These are phyloP conservation scores for Aromia moschata DNA, from an alignment of 2,888 invertebrate species.

Conservation along the genomic window DNA sequence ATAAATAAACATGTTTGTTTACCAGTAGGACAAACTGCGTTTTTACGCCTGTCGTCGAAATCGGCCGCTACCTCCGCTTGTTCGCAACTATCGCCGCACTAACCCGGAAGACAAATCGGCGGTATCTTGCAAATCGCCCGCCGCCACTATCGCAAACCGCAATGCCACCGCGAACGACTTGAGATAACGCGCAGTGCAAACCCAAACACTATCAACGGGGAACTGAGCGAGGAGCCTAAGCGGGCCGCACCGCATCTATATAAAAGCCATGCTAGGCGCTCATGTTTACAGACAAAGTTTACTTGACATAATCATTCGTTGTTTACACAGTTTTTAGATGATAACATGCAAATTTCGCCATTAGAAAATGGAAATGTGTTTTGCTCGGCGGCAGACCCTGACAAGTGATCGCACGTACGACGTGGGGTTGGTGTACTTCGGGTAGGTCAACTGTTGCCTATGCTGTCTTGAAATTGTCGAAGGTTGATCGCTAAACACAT, in stretches of 20 bases:
- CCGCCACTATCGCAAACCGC: conserved; percentile 12
- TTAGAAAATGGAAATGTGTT: background rate
- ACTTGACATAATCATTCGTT: conserved; percentile 22
- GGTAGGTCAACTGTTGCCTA: too few species aligned
- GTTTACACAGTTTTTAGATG: conserved; percentile 24
- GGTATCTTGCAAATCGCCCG: background rate
- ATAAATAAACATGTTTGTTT: too few species aligned
- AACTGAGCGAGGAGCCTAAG: conserved; percentile 17
- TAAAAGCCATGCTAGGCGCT: conserved; percentile 23
- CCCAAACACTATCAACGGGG: conserved; percentile 22
- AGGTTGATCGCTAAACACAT: too few species aligned
- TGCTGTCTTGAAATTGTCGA: too few species aligned
- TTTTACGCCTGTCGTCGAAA: too few species aligned
- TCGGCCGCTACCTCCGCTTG: too few species aligned
- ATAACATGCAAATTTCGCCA: conserved; percentile 8
- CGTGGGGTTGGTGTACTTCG: too few species aligned
- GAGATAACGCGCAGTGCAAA: conserved; percentile 5
- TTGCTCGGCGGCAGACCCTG: too few species aligned
- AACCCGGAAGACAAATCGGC: too few species aligned
- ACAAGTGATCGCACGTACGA: too few species aligned
- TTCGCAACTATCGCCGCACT: too few species aligned
- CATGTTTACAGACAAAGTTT: conserved; percentile 22
- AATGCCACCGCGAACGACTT: conserved; percentile 19
- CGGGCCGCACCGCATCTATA: conserved; percentile 21
- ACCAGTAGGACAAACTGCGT: too few species aligned